phyloP scores from a whole-genome alignment of 2,888 invertebrate genomes.

The Perdita meconis region DNA sequence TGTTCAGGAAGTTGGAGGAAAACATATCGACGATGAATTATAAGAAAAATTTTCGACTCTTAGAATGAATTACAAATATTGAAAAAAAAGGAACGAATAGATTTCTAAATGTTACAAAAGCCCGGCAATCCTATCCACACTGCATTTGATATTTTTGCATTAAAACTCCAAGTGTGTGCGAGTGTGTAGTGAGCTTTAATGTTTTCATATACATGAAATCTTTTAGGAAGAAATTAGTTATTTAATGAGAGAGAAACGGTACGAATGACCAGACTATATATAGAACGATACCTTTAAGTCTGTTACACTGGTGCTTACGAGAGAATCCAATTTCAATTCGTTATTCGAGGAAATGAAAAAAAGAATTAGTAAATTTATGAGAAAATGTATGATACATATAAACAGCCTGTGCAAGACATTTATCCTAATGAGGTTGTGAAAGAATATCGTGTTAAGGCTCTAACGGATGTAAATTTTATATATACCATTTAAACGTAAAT shows the following conservation, averaged over 20 bases:
- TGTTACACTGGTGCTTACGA: slow-evolving; percentile 60
- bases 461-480: slow-evolving; percentile 63
- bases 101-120: slow-evolving; percentile 45
- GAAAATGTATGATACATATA: slow-evolving; percentile 36
- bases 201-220: slow-evolving; percentile 46
- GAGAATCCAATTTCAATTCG: slow-evolving; percentile 37
- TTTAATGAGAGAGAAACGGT: slow-evolving; percentile 27
- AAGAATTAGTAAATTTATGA: slow-evolving; percentile 21
- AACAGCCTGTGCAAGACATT: slow-evolving; percentile 37
- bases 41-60: slow-evolving; percentile 68
- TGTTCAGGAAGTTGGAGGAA: slow-evolving; percentile 55
- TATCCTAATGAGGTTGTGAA: slow-evolving; percentile 66
- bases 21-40: slow-evolving; percentile 77
- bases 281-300: slow-evolving; percentile 16
- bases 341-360: slow-evolving; percentile 31
- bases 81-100: slow-evolving; percentile 36
- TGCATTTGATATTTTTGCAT: slow-evolving; percentile 69
- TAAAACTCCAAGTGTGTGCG: slow-evolving; percentile 41
- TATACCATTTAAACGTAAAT: slow-evolving; percentile 51
- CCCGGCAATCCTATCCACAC: slow-evolving; percentile 52
- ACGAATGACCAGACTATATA: slow-evolving; percentile 30
- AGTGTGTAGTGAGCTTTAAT: slow-evolving; percentile 57
- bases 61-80: slow-evolving; percentile 64
- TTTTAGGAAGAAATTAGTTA: slow-evolving; percentile 35
- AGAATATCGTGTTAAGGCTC: slow-evolving; percentile 48